Percentiles rank a stretch among this genome's conserved stretches.
These are phyloP conservation scores for Aviceda subcristata DNA, from an alignment of 2,113 vertebrate species.

Conservation along the genomic window DNA sequence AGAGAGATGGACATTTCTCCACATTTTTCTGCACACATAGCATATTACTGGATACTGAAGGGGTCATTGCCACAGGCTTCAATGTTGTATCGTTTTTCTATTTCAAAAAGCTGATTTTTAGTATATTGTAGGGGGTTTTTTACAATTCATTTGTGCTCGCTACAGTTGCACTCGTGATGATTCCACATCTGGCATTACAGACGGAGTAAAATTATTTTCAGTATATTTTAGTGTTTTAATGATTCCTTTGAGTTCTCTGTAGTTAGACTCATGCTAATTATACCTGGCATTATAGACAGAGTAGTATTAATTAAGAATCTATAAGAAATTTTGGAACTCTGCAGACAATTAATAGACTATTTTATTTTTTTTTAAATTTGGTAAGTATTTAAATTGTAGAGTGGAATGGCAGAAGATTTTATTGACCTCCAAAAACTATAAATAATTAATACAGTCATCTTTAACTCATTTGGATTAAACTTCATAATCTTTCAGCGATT, in stretches of 20 bases:
- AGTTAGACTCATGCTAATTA: neutral
- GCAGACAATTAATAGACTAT: neutral
- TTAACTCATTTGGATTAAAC: neutral
- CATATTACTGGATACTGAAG: neutral
- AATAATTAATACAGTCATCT: neutral
- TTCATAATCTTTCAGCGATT: neutral
- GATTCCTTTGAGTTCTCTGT: neutral
- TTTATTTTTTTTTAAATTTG: neutral
- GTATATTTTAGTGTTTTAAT: neutral
- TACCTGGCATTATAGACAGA: neutral
- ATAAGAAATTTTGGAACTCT: neutral
- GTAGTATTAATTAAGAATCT: neutral
- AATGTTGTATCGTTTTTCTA: neutral
- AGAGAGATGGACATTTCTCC: neutral
- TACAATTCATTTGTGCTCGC: neutral
- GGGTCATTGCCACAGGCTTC: neutral
- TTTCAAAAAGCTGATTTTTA: neutral
- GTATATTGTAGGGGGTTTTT: neutral
- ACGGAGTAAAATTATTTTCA: neutral
- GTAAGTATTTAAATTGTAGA: neutral
- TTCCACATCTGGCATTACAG: neutral
- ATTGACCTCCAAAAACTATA: neutral
- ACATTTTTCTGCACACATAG: fast-evolving
- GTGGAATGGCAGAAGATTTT: neutral
- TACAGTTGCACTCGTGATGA: neutral